Conservation (phyloP, 2,888 invertebrate species). For the Chesias legatella region DNA sequence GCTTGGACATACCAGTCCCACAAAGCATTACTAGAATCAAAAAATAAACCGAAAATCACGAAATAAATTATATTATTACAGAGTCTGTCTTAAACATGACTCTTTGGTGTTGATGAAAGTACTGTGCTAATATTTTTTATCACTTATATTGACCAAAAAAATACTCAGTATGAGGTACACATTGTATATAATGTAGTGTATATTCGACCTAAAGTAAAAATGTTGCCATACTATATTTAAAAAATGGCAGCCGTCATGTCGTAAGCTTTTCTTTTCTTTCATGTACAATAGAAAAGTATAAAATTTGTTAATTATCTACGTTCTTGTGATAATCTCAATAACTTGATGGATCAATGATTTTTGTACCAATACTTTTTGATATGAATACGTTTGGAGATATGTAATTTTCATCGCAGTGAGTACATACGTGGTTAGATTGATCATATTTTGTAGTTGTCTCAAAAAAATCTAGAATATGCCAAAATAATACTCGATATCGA, state of each 20-base stretch:
- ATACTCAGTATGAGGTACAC: too few relatives aligned
- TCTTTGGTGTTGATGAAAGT: too few relatives aligned
- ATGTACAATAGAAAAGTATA: constrained; percentile 63
- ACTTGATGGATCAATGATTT: constrained; percentile 46
- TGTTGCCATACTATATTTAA: constrained; percentile 64
- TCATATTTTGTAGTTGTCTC: constrained; percentile 45
- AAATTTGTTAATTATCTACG: constrained; percentile 51
- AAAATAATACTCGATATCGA: constrained; percentile 16
- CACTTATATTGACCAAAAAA: too few relatives aligned
- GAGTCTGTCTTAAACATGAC: too few relatives aligned
- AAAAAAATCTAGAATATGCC: constrained; percentile 33
- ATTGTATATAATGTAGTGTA: too few relatives aligned
- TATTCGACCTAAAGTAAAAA: too few relatives aligned
- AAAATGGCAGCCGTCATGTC: constrained; percentile 79
- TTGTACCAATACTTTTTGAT: constrained; percentile 45
- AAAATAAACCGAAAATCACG: too few relatives aligned
- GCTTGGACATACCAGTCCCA: too few relatives aligned
- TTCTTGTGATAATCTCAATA: constrained; percentile 53
- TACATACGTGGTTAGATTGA: constrained; percentile 72
- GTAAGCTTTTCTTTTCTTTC: constrained; percentile 76
- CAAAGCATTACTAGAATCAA: too few relatives aligned
- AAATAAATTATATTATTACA: too few relatives aligned
- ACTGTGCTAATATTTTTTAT: too few relatives aligned
- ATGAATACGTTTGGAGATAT: constrained; percentile 53
- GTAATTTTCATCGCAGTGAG: constrained; percentile 63